phyloP scores from a whole-genome alignment of 2,113 vertebrate genomes.

The Silurus meridionalis region DNA sequence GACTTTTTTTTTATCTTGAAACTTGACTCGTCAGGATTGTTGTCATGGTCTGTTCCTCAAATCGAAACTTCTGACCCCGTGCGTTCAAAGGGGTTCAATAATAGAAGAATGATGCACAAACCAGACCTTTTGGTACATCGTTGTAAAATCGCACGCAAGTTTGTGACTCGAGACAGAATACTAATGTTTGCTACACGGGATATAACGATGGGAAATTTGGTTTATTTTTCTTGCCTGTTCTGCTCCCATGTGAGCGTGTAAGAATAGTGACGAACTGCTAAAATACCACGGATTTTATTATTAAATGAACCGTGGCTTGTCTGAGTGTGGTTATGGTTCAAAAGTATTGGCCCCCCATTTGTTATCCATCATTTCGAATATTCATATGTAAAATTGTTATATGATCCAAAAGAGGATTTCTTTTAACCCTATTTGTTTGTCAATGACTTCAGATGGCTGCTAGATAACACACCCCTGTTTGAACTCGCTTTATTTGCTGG shows the following conservation, averaged over 20 bases:
- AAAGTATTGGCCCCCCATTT: neutral
- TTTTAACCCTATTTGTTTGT: neutral
- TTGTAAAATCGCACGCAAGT: neutral
- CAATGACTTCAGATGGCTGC: too few relatives aligned
- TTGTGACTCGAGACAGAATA: neutral
- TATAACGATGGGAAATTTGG: neutral
- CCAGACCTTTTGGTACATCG: neutral
- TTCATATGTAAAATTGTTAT: neutral
- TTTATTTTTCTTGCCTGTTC: neutral
- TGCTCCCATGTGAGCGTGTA: too few relatives aligned
- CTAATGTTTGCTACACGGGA: neutral
- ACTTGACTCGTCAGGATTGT: neutral
- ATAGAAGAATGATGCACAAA: neutral
- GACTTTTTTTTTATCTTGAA: neutral
- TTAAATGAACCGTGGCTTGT: neutral
- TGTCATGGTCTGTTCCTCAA: neutral
- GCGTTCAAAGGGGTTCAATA: neutral
- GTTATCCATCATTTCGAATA: neutral
- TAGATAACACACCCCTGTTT: neutral
- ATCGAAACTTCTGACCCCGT: neutral
- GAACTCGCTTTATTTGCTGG: neutral
- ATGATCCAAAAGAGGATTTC: neutral
- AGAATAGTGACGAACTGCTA: neutral
- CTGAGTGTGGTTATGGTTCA: neutral
- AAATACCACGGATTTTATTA: neutral